A percentile compares a stretch with the other conserved stretches of the same genome.
Conservation (phyloP, 2,113 vertebrate genomes). For the Beaufortia kweichowensis region DNA sequence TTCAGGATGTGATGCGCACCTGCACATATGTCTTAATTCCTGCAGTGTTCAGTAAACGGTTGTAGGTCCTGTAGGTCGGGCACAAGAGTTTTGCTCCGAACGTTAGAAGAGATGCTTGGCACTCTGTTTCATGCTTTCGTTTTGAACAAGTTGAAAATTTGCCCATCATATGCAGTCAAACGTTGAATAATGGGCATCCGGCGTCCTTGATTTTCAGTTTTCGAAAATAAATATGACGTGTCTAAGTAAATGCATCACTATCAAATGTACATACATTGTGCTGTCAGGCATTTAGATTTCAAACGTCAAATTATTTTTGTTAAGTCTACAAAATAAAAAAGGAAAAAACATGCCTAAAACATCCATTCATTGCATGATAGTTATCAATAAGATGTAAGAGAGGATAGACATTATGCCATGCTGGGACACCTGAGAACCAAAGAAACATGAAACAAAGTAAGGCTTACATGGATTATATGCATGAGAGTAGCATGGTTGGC, state of each 20-base stretch:
- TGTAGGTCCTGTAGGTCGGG: conserved; percentile 35
- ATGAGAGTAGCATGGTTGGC: conserved; percentile 45
- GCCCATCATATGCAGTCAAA: neutral
- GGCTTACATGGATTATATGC: conserved; percentile 46
- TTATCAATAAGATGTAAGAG: conserved; percentile 7
- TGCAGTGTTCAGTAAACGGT: conserved; percentile 55
- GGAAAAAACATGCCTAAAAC: conserved; percentile 64
- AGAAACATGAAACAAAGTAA: conserved; percentile 55
- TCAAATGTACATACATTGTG: conserved; percentile 68
- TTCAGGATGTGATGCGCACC: conserved; percentile 37
- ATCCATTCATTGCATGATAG: conserved; percentile 35
- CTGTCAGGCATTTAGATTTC: conserved; percentile 58
- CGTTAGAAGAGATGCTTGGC: conserved; percentile 36
- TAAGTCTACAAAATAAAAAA: conserved; percentile 47
- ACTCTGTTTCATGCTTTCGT: conserved; percentile 30
- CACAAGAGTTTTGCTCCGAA: conserved; percentile 39
- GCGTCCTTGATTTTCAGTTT: conserved; percentile 19
- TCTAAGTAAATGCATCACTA: conserved; percentile 53
- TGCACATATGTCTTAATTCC: conserved; percentile 54
- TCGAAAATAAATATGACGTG: conserved; percentile 68
- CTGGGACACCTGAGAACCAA: conserved; percentile 70
- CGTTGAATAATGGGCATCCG: neutral
- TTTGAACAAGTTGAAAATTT: neutral
- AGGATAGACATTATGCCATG: conserved; percentile 55
- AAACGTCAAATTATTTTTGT: conserved; percentile 37